Percentiles rank a stretch among this genome's conserved stretches.
phyloP scores from a whole-genome alignment of 1,140 invertebrate species.

The Sycophaga agraensis region DNA sequence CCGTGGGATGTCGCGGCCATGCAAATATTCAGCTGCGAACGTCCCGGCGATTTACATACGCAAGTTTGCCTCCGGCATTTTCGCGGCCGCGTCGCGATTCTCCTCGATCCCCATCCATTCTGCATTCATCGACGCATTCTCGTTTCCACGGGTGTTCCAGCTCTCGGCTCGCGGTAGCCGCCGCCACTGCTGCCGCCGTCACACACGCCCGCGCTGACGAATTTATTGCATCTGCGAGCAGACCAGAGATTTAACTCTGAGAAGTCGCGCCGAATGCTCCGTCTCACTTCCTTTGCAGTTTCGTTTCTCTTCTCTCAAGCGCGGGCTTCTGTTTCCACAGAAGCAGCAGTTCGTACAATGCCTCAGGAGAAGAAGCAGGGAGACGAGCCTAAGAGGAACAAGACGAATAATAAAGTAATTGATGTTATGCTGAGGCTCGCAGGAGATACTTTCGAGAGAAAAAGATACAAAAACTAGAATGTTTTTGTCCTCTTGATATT shows the following conservation, averaged over 20 bases:
- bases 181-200: background rate
- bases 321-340: no score
- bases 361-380: background rate
- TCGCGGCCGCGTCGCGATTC: background rate
- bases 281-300: background rate
- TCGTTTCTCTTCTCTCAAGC: background rate
- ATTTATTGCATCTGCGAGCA: constrained; percentile 29
- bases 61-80: constrained; percentile 34
- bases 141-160: constrained; percentile 43
- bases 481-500: no score
- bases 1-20: constrained; percentile 41
- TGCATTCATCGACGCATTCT: constrained; percentile 48
- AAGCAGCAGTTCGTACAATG: background rate
- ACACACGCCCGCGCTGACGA: constrained; percentile 26
- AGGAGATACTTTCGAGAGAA: no score
- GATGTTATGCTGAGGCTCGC: constrained; percentile 11
- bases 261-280: constrained; percentile 13
- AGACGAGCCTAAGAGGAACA: background rate
- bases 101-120: constrained; percentile 43
- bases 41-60: constrained; percentile 44
- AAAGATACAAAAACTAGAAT: no score
- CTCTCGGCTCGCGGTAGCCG: constrained; percentile 1
- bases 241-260: constrained; percentile 26
- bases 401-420: constrained; percentile 29
- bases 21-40: constrained; percentile 40